phyloP scores from a whole-genome alignment of 2,113 vertebrate species.

The Pseudorectes ferrugineus region DNA sequence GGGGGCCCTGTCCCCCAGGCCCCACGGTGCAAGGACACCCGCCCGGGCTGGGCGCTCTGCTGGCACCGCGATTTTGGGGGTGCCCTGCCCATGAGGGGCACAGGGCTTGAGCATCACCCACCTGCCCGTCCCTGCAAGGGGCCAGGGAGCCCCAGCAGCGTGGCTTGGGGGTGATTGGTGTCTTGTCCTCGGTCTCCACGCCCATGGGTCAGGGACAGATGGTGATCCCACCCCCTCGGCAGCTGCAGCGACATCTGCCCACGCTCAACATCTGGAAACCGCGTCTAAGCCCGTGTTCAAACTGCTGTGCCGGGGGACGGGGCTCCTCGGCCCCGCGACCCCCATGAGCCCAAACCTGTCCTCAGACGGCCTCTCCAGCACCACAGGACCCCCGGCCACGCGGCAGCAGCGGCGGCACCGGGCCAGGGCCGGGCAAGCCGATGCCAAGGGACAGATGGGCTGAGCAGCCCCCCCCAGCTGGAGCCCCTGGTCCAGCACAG shows the following conservation, averaged over 20 bases:
- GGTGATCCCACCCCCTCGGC: rapidly evolving
- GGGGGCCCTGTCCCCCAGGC: neutral
- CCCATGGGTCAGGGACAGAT: neutral
- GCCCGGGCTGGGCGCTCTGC: neutral
- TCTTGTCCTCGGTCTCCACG: neutral
- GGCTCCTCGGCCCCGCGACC: rapidly evolving
- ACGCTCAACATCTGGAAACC: neutral
- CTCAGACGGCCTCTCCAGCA: neutral
- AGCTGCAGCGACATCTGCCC: neutral
- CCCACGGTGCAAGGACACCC: neutral
- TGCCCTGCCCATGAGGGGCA: rapidly evolving
- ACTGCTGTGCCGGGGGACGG: rapidly evolving
- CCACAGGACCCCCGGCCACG: rapidly evolving
- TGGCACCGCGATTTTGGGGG: rapidly evolving
- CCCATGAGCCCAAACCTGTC: neutral
- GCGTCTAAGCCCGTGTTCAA: neutral
- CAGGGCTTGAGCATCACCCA: rapidly evolving
- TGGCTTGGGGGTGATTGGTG: rapidly evolving
- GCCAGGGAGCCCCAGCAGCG: rapidly evolving
- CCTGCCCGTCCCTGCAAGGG: neutral
- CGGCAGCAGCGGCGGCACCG: rapidly evolving
- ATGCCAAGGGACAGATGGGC: neutral
- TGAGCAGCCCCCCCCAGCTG: neutral
- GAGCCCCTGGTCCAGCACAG: rapidly evolving
- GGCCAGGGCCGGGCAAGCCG: neutral